Conservation (phyloP, 2,888 invertebrate species). For the Adineta ricciae region DNA sequence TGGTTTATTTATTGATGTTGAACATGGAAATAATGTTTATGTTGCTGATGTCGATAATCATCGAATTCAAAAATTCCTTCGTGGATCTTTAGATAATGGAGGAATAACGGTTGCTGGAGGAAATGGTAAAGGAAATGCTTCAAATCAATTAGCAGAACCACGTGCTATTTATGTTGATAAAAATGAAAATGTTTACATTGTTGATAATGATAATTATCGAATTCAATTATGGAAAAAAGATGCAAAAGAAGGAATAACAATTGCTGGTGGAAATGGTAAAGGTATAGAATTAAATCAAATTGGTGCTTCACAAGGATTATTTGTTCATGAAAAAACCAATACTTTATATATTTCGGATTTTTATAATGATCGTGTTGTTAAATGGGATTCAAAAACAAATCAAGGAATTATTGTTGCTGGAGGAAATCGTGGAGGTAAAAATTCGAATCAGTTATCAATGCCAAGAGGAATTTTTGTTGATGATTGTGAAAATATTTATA, state of each 20-base stretch:
- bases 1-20: neutral
- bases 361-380: constrained; percentile 7
- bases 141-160: neutral
- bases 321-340: neutral
- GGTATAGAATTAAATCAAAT: neutral
- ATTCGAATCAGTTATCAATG: neutral
- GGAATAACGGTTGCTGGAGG: neutral
- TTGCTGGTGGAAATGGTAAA: neutral
- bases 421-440: neutral
- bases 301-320: neutral
- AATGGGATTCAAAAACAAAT: neutral
- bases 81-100: no score
- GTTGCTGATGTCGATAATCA: neutral
- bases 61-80: neutral
- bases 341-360: neutral
- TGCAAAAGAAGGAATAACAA: neutral
- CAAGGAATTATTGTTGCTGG: neutral
- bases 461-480: neutral
- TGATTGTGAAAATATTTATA: neutral
- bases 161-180: neutral
- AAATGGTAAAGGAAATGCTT: neutral
- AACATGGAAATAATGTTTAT: neutral
- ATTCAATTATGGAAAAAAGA: constrained; percentile 7
- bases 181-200: neutral
- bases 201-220: neutral